Percentiles rank a stretch among this genome's conserved stretches.
phyloP scores from a whole-genome alignment of 2,113 vertebrate genomes.

The Sturnus vulgaris region DNA sequence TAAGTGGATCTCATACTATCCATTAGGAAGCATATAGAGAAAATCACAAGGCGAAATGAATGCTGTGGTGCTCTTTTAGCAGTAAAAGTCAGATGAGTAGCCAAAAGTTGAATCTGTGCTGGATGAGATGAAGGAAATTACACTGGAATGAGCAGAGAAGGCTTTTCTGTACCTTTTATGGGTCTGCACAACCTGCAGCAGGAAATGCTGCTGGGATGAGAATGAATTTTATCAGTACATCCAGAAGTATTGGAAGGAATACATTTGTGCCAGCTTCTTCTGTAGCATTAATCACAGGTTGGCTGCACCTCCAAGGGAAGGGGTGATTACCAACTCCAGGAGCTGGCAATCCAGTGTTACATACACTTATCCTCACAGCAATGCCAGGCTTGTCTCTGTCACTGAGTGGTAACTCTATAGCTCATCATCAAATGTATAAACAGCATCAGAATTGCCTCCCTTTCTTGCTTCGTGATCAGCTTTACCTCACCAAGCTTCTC shows the following conservation, averaged over 20 bases:
- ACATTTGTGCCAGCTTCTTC: neutral
- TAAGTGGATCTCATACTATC: neutral
- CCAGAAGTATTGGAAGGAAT: neutral
- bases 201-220: neutral
- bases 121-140: neutral
- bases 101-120: neutral
- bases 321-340: neutral
- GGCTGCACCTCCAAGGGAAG: neutral
- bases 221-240: neutral
- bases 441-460: neutral
- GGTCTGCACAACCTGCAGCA: neutral
- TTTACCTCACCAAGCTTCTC: neutral
- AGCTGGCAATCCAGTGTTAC: neutral
- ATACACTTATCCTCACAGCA: accelerated
- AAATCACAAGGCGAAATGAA: neutral
- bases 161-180: neutral
- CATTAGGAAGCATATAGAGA: neutral
- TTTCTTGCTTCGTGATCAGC: neutral
- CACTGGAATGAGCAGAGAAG: neutral
- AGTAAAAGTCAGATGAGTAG: neutral
- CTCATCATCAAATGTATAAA: neutral
- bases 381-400: neutral
- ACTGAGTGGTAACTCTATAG: neutral
- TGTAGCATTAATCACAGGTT: neutral
- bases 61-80: neutral